Evolutionary conservation across 2,113 vertebrate genomes (phyloP).

Genomic region (Aphelocoma coerulescens): DNA sequence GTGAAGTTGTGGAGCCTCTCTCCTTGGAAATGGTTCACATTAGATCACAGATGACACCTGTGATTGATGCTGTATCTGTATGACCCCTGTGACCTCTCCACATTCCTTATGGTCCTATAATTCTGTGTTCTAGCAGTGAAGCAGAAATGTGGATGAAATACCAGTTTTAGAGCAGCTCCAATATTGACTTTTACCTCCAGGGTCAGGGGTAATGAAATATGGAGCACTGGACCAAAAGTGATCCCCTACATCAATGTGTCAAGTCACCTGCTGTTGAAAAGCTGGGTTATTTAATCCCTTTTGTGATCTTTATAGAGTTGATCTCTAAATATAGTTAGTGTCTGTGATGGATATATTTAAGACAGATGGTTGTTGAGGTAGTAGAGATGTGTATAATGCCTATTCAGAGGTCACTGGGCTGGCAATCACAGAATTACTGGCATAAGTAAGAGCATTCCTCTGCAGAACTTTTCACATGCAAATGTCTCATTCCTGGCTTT

Average conservation of each 20-base stretch:
- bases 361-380: not conserved
- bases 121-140: not conserved
- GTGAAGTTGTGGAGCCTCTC: not conserved
- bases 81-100: not conserved
- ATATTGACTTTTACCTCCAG: not conserved
- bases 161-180: not conserved
- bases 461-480: slow-evolving; percentile 15
- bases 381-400: not conserved
- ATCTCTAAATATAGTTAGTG: not conserved
- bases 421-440: not conserved
- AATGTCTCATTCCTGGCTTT: not conserved
- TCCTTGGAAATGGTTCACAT: not conserved
- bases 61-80: not conserved
- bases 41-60: not conserved
- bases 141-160: not conserved
- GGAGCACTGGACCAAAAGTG: not conserved
- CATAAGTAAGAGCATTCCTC: not conserved
- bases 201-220: not conserved
- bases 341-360: not conserved
- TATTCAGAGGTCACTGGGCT: not conserved
- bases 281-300: not conserved
- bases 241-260: not conserved
- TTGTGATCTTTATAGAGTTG: not conserved
- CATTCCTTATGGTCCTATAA: not conserved
- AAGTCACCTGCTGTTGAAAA: not conserved